These are phyloP conservation scores for Tupiocoris notatus DNA, from an alignment of 2,888 invertebrate genomes.

Conservation along the genomic window DNA sequence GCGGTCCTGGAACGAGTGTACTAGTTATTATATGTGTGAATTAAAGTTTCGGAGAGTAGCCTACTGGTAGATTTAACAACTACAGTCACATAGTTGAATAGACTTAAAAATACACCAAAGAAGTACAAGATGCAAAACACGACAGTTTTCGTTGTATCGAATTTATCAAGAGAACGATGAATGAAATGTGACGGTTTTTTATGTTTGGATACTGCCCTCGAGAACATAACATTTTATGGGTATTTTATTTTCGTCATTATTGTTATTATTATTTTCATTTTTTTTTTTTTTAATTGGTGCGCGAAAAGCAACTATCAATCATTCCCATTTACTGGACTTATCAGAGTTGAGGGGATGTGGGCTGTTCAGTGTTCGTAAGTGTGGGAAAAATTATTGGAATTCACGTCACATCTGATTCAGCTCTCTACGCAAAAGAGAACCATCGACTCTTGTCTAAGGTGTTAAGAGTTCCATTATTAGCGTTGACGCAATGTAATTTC, in stretches of 20 bases:
- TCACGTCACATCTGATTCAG: background rate
- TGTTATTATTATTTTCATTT: too few relatives aligned
- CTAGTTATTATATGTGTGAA: slow-evolving; percentile 21
- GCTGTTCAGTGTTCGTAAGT: too few relatives aligned
- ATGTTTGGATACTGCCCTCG: too few relatives aligned
- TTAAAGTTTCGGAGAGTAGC: slow-evolving; percentile 26
- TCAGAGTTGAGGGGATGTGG: too few relatives aligned
- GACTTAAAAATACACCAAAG: slow-evolving; percentile 38
- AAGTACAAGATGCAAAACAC: slow-evolving; percentile 44
- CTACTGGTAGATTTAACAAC: slow-evolving; percentile 35
- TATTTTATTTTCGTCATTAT: too few relatives aligned
- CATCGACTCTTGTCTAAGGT: too few relatives aligned
- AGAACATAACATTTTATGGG: too few relatives aligned
- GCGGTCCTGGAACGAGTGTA: slow-evolving; percentile 21
- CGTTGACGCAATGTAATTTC: background rate
- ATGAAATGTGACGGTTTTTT: slow-evolving; percentile 20
- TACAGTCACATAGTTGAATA: slow-evolving; percentile 38
- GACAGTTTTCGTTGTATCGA: slow-evolving; percentile 45
- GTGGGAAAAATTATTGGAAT: too few relatives aligned
- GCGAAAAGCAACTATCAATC: too few relatives aligned
- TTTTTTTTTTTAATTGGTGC: too few relatives aligned
- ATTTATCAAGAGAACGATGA: background rate
- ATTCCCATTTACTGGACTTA: too few relatives aligned
- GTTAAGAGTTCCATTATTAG: too few relatives aligned
- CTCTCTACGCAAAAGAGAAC: background rate